A percentile compares a stretch with the other conserved stretches of the same genome.
Conservation (phyloP, 2,888 invertebrate species). For the Noctuana brunneofusca region DNA sequence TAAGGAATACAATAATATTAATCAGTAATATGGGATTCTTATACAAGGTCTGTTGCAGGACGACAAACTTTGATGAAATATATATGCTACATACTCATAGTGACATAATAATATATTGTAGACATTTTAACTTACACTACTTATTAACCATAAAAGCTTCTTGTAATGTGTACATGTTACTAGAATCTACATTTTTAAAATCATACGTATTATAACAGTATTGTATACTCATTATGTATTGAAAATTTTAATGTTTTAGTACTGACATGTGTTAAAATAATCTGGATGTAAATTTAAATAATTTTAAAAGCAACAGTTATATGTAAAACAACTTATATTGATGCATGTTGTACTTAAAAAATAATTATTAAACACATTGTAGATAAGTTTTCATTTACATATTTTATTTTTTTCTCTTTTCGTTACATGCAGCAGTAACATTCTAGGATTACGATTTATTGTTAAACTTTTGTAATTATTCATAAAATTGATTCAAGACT, state of each 20-base stretch:
- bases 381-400: conserved; percentile 2
- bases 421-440: conserved; percentile 30
- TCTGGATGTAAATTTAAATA: conserved; percentile 6
- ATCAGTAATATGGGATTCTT: not conserved
- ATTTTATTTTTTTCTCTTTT: conserved; percentile 12
- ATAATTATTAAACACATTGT: not conserved
- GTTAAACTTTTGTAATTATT: conserved; percentile 44
- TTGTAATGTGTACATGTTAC: not conserved
- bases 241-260: conserved; percentile 1
- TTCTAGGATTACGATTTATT: conserved; percentile 43
- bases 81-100: not conserved
- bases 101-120: not conserved
- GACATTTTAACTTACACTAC: not conserved
- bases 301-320: not conserved
- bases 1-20: not conserved
- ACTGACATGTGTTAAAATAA: conserved; percentile 11
- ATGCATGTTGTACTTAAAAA: conserved; percentile 4
- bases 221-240: conserved; percentile 19
- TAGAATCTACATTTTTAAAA: not conserved
- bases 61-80: not conserved
- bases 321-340: too few species aligned
- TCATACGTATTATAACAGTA: not conserved
- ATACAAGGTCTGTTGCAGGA: not conserved
- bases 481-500: conserved; percentile 64
- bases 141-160: not conserved